Conservation (phyloP, 2,113 vertebrate species). For the Urocolius indicus region DNA sequence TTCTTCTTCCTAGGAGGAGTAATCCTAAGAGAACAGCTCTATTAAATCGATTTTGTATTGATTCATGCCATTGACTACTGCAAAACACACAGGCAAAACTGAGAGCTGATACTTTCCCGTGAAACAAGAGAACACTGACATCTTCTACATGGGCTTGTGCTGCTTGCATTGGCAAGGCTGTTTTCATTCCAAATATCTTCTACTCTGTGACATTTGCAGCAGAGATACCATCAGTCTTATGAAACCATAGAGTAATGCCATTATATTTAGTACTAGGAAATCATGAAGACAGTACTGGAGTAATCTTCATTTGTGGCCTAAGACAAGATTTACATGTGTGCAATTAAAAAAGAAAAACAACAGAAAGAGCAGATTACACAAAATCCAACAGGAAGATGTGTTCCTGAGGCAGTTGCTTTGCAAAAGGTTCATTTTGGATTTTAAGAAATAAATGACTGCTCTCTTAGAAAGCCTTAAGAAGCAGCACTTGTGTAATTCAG, state of each 20-base stretch:
- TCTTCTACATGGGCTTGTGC: not conserved
- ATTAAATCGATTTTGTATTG: not conserved
- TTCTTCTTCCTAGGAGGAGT: not conserved
- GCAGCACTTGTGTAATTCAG: not conserved
- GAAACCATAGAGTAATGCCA: not conserved
- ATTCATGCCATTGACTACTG: not conserved
- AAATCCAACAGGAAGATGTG: not conserved
- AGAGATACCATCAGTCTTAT: not conserved
- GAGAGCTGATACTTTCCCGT: not conserved
- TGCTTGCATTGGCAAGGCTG: not conserved
- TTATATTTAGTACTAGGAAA: not conserved
- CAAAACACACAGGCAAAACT: not conserved
- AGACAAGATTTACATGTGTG: not conserved
- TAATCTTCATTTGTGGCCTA: not conserved
- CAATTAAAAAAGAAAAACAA: not conserved
- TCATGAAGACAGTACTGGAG: not conserved
- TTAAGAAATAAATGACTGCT: constrained; percentile 4
- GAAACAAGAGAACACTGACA: not conserved
- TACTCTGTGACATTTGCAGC: not conserved
- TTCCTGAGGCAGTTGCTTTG: constrained; percentile 22
- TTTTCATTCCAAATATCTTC: not conserved
- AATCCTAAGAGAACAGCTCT: not conserved
- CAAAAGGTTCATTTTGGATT: constrained; percentile 19
- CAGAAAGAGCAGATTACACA: not conserved
- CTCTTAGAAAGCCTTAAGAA: constrained; percentile 3